A percentile compares a stretch with the other conserved stretches of the same genome.
phyloP scores from a whole-genome alignment of 1,140 invertebrate species.

The Stegodyphus mimosarum region DNA sequence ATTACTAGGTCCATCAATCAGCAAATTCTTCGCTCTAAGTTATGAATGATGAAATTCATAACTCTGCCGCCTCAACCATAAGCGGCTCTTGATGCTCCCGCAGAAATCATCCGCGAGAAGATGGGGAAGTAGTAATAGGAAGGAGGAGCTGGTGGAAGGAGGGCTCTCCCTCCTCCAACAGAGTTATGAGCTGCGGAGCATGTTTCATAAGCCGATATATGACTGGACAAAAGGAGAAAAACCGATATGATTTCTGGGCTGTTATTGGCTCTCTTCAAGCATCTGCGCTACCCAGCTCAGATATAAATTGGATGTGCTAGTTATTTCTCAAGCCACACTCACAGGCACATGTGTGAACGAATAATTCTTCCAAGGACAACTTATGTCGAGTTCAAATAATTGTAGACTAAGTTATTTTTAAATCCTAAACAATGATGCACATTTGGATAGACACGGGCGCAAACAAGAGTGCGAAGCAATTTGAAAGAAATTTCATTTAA shows the following conservation, averaged over 20 bases:
- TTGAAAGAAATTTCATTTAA: too few relatives aligned
- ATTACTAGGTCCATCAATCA: too few relatives aligned
- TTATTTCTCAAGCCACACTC: too few relatives aligned
- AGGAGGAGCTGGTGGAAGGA: conserved; percentile 40
- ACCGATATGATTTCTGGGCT: conserved; percentile 47
- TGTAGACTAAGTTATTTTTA: too few relatives aligned
- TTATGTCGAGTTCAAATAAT: too few relatives aligned
- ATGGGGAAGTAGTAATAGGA: not conserved
- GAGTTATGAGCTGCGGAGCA: conserved; percentile 55
- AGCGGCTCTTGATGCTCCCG: not conserved
- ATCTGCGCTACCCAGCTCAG: not conserved
- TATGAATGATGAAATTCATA: too few relatives aligned
- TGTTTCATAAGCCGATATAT: conserved; percentile 58
- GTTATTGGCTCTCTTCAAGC: conserved; percentile 35
- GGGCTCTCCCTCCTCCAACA: conserved; percentile 44
- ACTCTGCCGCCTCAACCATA: not conserved
- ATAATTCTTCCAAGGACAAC: too few relatives aligned
- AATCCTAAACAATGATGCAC: too few relatives aligned
- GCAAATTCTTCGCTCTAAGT: too few relatives aligned
- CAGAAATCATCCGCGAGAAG: not conserved
- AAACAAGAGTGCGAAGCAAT: too few relatives aligned
- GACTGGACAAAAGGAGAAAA: conserved; percentile 47
- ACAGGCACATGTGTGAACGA: too few relatives aligned
- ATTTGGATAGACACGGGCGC: too few relatives aligned
- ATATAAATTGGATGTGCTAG: conserved; percentile 14